Evolutionary conservation across 2,888 invertebrate genomes (phyloP), one percentile per base, ranked within the genome.

Genomic region (Limnephilus marmoratus): DNA sequence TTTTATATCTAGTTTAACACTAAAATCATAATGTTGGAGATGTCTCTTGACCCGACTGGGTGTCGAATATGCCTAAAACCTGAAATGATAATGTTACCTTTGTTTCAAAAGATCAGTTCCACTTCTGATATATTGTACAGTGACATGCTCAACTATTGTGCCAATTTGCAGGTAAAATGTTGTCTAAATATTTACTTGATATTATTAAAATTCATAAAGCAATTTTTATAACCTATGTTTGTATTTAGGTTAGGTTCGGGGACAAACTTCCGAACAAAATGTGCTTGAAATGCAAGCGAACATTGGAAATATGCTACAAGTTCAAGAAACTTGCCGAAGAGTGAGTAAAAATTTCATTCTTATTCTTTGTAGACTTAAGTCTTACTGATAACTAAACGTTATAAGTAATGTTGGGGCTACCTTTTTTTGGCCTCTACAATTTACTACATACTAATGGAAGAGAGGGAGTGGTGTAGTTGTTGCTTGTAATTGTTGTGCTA

Each of bases 251-350:
- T 31, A 85, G 24, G 53, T 68, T 85, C 1, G 92, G 90, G 1
- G 93, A 93, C 49, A 68, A 90, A 9, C 83, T 92, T 12, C 92
- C 93, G 3, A 86, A 90, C 41, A 90, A 91, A 82, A 92, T 93
- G 45, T 93, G 93, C 82, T 85, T 92, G 29, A 68, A 85, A 18
- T 93, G 93, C 81, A 85, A 88, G 15, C 37, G 89, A 83, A 80
- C 37, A 3, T 87, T 93, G 68, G 85, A 85, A 88, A 81, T 85
- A 85, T 31, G 90, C 9, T 92, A 49, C 81, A 85, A 91, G 18
- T 92, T 96, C 88, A 96, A 96, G 95, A 96, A 95, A 93, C 95
- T 96, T 88, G 96, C 96, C 92, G 96, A 96, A 94, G 95, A 96
- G 96, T 96, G 95, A 91, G 92, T 91, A 87, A n/a, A 89, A 41